Evolutionary conservation across 1,140 invertebrate species (phyloP), one percentile per base, ranked within the genome.

Genomic region (Phocides pigmalion): DNA sequence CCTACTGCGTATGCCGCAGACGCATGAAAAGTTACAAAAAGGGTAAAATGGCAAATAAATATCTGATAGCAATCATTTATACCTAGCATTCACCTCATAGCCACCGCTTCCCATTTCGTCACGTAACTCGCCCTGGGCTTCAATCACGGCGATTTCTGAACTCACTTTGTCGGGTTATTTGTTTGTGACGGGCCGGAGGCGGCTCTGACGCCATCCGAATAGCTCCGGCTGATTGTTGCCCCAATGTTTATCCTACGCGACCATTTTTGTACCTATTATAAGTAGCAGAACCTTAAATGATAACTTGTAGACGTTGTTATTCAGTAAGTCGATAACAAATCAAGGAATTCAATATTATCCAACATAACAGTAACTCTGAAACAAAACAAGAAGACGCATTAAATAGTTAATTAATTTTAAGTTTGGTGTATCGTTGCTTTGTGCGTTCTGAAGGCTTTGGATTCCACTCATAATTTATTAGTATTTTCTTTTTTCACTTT

Each of bases 111-210:
- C 62, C 14, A 63, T 69, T 17, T 11, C 19, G 44, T 79, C 66
- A 84, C 73, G 82, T 81, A 79, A 65, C 79, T 17, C 11, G 25
- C 4, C 12, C 63, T 50, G 16, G 66, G 65, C 74, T 83, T 83
- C 83, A 87, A 86, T 84, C 82, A 84, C 66, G 72, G 72, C 68
- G 76, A 81, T 79, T 76, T 78, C 81, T 82, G 74, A 77, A 74
- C 63, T 74, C 68, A 80, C 76, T 82, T 77, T 81, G 79, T 83
- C 64, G 65, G 63, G 77, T 74, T 82, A 84, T 87, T 87, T 87
- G 84, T 86, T 84, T 85, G 81, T 73, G 76, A 47, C 72, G 77
- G 77, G 82, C 73, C 65, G 74, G 79, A 79, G 77, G 61, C 64
- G 19, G 68, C 66, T 72, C 65, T 68, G 74, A 66, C 53, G 62